Evolutionary conservation across 23 tunicate species (phyloP).

Genomic region (Trididemnum nubilum): DNA sequence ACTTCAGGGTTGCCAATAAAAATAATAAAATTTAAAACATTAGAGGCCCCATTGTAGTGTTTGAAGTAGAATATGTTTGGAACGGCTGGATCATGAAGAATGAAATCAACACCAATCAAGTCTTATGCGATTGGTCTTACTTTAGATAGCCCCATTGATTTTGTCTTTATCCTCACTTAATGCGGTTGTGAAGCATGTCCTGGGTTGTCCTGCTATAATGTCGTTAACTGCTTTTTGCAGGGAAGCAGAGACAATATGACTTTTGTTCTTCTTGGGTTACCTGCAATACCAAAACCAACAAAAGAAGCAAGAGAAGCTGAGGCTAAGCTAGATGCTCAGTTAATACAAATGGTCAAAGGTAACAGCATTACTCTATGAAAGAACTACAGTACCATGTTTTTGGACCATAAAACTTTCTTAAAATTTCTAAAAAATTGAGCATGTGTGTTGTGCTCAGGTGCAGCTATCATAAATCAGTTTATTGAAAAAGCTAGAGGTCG

Average conservation of each 20-base stretch:
- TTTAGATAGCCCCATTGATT: no score
- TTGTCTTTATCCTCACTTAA: no score
- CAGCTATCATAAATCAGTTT: not conserved
- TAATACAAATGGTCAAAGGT: constrained; percentile 75
- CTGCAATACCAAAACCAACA: constrained; percentile 71
- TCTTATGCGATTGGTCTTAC: no score
- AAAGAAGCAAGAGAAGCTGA: constrained; percentile 69
- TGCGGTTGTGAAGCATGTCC: no score
- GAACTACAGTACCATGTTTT: not conserved
- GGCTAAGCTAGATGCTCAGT: constrained; percentile 63
- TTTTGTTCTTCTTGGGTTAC: constrained; percentile 74
- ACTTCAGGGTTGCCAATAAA: no score
- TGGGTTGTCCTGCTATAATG: no score
- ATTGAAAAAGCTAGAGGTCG: not conserved
- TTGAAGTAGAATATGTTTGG: no score
- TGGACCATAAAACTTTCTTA: not conserved
- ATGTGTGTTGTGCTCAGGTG: not conserved
- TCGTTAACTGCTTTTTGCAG: no score
- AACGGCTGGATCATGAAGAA: no score
- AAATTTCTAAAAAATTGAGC: not conserved
- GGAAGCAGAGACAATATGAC: constrained; percentile 99
- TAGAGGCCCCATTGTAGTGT: no score
- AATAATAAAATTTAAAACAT: no score
- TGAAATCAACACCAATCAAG: no score
- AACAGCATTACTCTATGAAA: not conserved